Base-by-base conservation (phyloP, 2,113 vertebrate genomes). In the Agelaius phoeniceus region DNA sequence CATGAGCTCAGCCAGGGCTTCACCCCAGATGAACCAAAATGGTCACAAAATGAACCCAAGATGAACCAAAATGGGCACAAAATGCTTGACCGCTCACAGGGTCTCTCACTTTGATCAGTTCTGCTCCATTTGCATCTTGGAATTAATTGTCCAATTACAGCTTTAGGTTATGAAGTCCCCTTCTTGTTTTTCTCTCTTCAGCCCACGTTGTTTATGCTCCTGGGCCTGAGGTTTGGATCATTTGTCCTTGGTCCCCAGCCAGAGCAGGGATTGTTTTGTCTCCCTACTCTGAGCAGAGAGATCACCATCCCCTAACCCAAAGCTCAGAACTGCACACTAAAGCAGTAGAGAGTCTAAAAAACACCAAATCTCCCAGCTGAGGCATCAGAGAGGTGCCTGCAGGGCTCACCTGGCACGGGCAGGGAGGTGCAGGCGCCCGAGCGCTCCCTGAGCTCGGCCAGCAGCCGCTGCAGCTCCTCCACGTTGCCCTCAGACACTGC, bases 401-500 rank as follows among this genome's bases (percentile, higher is more conserved):
- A 49, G 3, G 74, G 39, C 91, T 95, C 30, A 98, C 98, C 98
- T 69, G 97, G 77, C 55, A 75, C 88, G 0, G 97, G 89, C 75
- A 90, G 54, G 82, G 69, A 86, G 2, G 61, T 89, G 43, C 92
- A 98, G 1, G 89, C 14, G 0, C 35, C 94, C 6, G 97, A 96
- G 5, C 97, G n/a, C 17, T 98, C 97, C 81, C 94, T 96, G 48
- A 98, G 76, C 92, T 98, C 98, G 0, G 21, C 15, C 1, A 98
- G 97, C 62, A 98, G 91, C 13, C 66, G 46, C 10, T 97, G 77
- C 41, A 98, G 33, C 51, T 98, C 97, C 33, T 97, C 96, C 16
- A 62, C 28, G 0, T 95, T 97, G 22, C 98, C 98, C 91, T 98
- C 98, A 0, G 98, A 98, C 11, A 98, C 98, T 0, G 98, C 98